Evolutionary conservation across 1,140 invertebrate genomes (phyloP), one percentile per base, ranked within the genome.

Genomic region (Bombus sylvicola): DNA sequence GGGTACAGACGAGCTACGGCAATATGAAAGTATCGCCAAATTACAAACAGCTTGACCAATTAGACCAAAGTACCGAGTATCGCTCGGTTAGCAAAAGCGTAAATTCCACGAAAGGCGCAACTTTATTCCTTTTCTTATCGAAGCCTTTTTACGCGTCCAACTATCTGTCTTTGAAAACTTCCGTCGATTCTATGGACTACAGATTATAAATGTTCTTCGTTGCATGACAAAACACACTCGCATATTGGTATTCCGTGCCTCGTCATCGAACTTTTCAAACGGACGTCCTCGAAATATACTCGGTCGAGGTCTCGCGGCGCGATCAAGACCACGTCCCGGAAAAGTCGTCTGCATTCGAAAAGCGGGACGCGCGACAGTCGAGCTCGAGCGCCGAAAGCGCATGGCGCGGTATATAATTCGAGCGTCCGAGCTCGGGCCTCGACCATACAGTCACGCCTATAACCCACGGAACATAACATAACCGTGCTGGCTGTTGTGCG

Each of bases 401-500:
- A 47, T 25, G 37, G 62, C 71, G n/a, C 15, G 62, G n/a, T 15
- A 39, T 53, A 69, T 79, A 81, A 81, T 43, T 85, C 80, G 64
- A 82, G 72, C 72, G 79, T 41, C 53, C 66, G 66, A 62, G 77
- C 80, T 82, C 41, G 78, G 66, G 74, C 86, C 74, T 80, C 53
- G 69, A 53, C 72, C 37, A 76, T 87, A 59, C 69, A 88, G 83
- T 87, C 86, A 81, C 82, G 85, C 91, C 90, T 94, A 90, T 93
- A 92, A 93, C 89, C 92, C 88, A 88, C 71, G 87, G 92, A 91
- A 89, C 87, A 88, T 88, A 88, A 89, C 86, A 88, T 88, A 88
- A 89, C 86, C 81, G 86, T 89, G 86, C 69, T 83, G 91, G 89
- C 89, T 86, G 90, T 90, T 93, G 90, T 93, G 93, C 93, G 92